Conservation (phyloP, 2,797 vertebrate genomes). For the Fundulus diaphanus region DNA sequence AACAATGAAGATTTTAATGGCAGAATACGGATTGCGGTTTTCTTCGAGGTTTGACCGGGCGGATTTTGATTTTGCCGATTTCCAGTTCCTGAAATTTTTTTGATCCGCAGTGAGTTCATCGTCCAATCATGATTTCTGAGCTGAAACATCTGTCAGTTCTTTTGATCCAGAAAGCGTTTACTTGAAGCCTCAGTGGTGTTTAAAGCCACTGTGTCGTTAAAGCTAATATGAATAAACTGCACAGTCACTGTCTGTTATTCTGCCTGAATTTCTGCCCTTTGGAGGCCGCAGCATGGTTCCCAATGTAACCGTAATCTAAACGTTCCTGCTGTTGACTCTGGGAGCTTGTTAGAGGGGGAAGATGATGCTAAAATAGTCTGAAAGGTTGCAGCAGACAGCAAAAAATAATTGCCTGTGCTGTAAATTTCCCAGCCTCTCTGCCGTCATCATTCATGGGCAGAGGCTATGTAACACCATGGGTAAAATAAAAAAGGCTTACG, state of each 20-base stretch:
- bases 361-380: neutral
- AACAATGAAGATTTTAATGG: neutral
- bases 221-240: neutral
- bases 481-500: no score
- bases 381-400: neutral
- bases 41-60: neutral
- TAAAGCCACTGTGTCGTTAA: neutral
- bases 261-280: neutral
- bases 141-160: neutral
- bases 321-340: neutral
- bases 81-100: neutral
- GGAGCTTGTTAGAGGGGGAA: neutral
- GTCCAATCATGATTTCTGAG: neutral
- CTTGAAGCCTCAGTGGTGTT: neutral
- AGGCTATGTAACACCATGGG: neutral
- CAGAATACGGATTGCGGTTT: neutral
- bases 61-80: neutral
- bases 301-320: neutral
- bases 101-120: neutral
- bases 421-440: neutral
- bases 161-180: neutral
- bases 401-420: neutral
- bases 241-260: neutral
- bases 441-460: neutral
- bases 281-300: neutral